Conservation (phyloP, 2,797 vertebrate genomes). For the Selene dorsalis region DNA sequence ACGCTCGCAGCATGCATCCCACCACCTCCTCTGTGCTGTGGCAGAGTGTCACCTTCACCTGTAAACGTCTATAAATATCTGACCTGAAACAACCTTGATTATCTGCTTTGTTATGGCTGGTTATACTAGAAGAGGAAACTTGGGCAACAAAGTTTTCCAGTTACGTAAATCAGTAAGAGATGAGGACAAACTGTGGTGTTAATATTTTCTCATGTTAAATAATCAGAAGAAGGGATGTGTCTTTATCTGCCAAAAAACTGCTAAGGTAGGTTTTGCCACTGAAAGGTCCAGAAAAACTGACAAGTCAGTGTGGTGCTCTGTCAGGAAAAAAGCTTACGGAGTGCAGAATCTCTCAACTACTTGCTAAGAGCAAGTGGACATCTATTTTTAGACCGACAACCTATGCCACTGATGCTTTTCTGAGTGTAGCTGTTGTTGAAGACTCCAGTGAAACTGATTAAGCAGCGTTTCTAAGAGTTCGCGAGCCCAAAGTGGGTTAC, state of each 20-base stretch:
- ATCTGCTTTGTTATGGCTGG: conserved; percentile 14
- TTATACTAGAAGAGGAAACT: conserved; percentile 6
- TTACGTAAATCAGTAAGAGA: too few species aligned
- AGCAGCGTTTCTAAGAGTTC: conserved; percentile 47
- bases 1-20: conserved; percentile 10
- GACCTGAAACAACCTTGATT: conserved; percentile 34
- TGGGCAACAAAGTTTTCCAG: not conserved
- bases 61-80: conserved; percentile 46
- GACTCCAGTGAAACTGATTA: conserved; percentile 51
- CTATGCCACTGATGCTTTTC: conserved; percentile 58
- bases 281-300: conserved; percentile 48
- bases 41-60: conserved; percentile 14
- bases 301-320: conserved; percentile 41
- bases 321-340: conserved; percentile 40
- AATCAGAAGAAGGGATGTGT: not conserved
- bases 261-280: conserved; percentile 5
- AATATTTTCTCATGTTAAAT: too few species aligned
- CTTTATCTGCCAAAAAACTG: not conserved
- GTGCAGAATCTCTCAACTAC: conserved; percentile 77
- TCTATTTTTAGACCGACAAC: conserved; percentile 73
- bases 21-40: conserved; percentile 23
- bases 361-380: conserved; percentile 57
- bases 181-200: too few species aligned
- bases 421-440: conserved; percentile 55
- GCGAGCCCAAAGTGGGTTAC: conserved; percentile 21